Evolutionary conservation across 1,140 invertebrate genomes (phyloP).

Genomic region (Phymastichus coffea): DNA sequence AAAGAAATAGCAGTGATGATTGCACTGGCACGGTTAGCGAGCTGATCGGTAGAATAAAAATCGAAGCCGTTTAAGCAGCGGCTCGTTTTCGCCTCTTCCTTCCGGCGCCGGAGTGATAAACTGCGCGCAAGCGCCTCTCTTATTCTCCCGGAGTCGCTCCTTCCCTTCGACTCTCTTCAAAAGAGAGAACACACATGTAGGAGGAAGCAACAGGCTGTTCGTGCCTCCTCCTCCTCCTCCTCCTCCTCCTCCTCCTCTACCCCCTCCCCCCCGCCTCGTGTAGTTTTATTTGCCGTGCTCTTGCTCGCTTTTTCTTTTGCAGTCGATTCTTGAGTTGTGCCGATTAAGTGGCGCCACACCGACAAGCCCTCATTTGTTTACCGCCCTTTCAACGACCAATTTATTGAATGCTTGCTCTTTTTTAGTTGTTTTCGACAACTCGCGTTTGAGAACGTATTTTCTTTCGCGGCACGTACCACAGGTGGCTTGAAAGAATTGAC

Average conservation of each 20-base stretch:
- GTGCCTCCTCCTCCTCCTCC: neutral
- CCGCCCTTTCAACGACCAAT: too few relatives aligned
- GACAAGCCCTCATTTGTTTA: too few relatives aligned
- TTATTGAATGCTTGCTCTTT: too few relatives aligned
- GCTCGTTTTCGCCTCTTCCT: neutral
- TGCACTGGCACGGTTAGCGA: too few relatives aligned
- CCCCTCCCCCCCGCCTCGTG: conserved; percentile 8
- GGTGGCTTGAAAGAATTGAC: too few relatives aligned
- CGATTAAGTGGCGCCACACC: too few relatives aligned
- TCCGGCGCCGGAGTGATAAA: neutral
- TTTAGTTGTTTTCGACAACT: too few relatives aligned
- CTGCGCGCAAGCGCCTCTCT: neutral
- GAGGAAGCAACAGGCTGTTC: conserved; percentile 17
- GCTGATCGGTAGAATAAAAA: conserved; percentile 1
- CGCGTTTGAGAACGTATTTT: too few relatives aligned
- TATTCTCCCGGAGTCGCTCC: neutral
- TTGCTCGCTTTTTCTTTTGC: conserved; percentile 23
- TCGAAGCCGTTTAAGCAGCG: neutral
- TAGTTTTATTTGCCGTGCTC: too few relatives aligned
- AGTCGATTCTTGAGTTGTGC: conserved; percentile 26
- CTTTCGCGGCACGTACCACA: too few relatives aligned
- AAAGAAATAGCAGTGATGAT: too few relatives aligned
- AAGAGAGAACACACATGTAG: neutral
- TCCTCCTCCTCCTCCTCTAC: conserved; percentile 6
- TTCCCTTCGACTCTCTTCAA: neutral